phyloP scores from a whole-genome alignment of 1,140 invertebrate genomes.

The Kradibia gibbosae region DNA sequence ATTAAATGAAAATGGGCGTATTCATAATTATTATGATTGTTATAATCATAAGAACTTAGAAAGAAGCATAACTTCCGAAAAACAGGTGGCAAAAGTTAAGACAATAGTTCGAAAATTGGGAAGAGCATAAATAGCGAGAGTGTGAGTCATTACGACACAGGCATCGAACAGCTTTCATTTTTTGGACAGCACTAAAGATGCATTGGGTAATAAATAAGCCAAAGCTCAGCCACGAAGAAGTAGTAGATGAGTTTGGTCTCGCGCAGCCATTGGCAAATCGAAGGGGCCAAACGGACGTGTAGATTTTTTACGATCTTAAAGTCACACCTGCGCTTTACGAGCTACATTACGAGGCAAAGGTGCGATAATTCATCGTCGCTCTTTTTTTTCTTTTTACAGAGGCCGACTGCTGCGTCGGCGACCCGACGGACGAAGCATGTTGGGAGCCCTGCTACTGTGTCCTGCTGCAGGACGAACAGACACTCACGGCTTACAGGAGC shows the following conservation, averaged over 20 bases:
- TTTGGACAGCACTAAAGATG: neutral
- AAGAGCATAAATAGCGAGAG: neutral
- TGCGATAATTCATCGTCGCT: constrained; percentile 38
- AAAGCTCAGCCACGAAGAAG: neutral
- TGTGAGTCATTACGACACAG: neutral
- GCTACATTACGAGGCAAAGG: constrained; percentile 18
- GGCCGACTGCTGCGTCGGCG: constrained; percentile 69
- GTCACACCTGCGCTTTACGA: constrained; percentile 47
- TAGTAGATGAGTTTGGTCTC: neutral
- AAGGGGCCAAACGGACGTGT: neutral
- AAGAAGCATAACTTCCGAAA: too few species aligned
- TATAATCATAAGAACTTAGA: too few species aligned
- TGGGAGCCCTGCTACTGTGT: constrained; percentile 93
- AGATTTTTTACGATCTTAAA: constrained; percentile 38
- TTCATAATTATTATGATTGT: too few species aligned
- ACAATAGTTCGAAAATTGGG: neutral
- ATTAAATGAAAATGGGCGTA: too few species aligned
- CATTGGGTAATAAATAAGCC: constrained; percentile 32
- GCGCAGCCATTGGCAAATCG: neutral
- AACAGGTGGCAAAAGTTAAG: too few species aligned
- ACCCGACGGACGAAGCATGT: constrained; percentile 70
- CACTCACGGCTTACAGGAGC: constrained; percentile 87
- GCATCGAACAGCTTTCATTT: neutral
- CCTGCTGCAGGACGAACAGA: constrained; percentile 87
- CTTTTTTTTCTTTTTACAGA: constrained; percentile 62